Evolutionary conservation across 2,797 vertebrate genomes (phyloP), one percentile per base, ranked within the genome.

Genomic region (Sebastolobus alascanus): DNA sequence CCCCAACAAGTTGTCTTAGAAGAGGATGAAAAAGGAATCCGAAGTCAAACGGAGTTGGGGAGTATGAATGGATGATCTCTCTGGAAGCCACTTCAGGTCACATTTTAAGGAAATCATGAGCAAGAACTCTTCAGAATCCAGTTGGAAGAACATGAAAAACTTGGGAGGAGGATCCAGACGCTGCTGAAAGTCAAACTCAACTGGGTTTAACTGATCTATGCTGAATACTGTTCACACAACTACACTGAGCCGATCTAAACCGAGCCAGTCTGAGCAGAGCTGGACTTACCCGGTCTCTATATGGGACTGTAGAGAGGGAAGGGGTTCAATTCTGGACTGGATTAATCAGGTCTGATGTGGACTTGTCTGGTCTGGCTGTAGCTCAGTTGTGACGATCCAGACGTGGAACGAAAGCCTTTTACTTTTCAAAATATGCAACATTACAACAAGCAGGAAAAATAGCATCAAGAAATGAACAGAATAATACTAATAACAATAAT

Each of bases 401-500:
- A 77, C 63, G 16, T 72, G 84, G 80, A 91, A 81, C 63, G 63
- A 90, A 93, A 84, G 90, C 91, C 94, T 95, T 94, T 91, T 91
- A 92, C 89, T 91, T 92, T 90, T 92, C 86, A 92, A 93, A 93
- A 95, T 96, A 96, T 96, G 95, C 95, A 96, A 95, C 90, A 86
- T 93, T 87, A 93, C 82, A 87, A 91, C 84, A 91, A 93, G 87
- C 93, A 94, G 92, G 94, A 94, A 90, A 58, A 91, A 85, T 89
- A 89, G 84, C 86, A 90, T 86, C 87, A 80, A 89, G 69, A 87
- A 75, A 60, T 60, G 76, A 92, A 86, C 37, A 81, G 66, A 84
- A 83, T 83, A 71, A 85, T 72, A 85, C 56, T 77, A 85, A 54
- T 76, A 86, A 74, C 35, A 89, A 79, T 90, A 90, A 89, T 81